A percentile compares a stretch with the other conserved stretches of the same genome.
Evolutionary conservation across 2,113 vertebrate genomes (phyloP).

Genomic region (Haplochromis burtoni): DNA sequence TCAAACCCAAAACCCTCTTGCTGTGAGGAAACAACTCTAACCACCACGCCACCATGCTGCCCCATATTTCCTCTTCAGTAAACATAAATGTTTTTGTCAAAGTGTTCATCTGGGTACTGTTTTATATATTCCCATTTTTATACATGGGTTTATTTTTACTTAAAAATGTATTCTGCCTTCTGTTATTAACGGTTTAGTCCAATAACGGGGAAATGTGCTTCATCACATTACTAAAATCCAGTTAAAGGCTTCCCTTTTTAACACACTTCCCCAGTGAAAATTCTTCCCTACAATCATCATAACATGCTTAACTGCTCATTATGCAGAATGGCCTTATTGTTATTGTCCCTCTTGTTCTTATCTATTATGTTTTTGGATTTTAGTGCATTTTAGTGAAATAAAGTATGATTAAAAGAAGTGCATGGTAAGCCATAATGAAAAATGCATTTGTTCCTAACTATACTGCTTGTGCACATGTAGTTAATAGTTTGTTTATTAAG

Average conservation of each 20-base stretch:
- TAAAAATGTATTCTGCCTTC: background rate
- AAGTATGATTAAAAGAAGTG: background rate
- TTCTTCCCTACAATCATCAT: background rate
- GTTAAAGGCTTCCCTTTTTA: background rate
- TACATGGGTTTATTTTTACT: background rate
- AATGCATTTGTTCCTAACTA: accelerated
- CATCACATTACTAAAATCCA: background rate
- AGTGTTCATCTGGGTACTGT: background rate
- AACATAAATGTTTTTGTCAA: background rate
- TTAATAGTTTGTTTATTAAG: background rate
- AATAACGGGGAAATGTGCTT: background rate
- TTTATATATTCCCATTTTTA: background rate
- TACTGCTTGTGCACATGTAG: background rate
- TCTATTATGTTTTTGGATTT: background rate
- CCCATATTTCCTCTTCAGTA: accelerated
- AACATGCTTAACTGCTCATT: background rate
- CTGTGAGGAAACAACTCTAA: background rate
- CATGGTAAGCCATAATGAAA: background rate
- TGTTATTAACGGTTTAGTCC: background rate
- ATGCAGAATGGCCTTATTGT: background rate
- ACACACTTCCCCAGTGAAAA: background rate
- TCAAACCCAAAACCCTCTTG: background rate
- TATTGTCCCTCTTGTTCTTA: background rate
- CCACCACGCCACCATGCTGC: background rate
- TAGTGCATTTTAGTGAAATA: background rate